Base-by-base conservation (phyloP, 2,888 invertebrate genomes). In the Caenorhabditis plicata region DNA sequence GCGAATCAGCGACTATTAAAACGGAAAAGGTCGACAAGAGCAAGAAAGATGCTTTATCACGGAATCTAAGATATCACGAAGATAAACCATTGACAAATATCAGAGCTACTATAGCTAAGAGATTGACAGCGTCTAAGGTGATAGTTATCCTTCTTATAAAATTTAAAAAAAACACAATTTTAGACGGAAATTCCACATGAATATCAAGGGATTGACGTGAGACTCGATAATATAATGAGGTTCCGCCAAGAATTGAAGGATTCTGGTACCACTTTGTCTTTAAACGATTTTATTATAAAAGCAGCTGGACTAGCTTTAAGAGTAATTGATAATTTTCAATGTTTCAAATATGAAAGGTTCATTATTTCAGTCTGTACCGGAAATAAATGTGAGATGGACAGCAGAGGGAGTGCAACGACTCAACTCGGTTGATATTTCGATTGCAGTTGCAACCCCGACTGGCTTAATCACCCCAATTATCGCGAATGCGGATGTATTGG, bases 401-500 rank as follows among this genome's bases (percentile, higher is more conserved):
- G 32, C 40, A 3, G 61, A 64, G 29, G 51, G 56, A 43, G 54
- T 54, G 13, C 38, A 42, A 15, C 39, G 36, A 13, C 55, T 66
- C 17, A 45, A 44, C 5, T 44, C 56, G 74, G 94, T 94, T 9
- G 96, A 98, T 82, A 89, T 98, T 1, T 91, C 90, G 77, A 90
- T 98, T 52, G 95, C 96, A 1, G 96, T 98, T 2, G 91, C 92
- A 56, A 95, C 95, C 0, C 90, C 91, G 2, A 86, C 87, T 60
- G 96, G 70, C 0, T 86, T 98, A 9, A 94, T 98, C 60, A 98
- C 98, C 1, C 98, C 98, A 1, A 96, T 98, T 71, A 87, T 98
- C 13, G 85, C 85, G 54, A 83, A 84, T 64, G 86, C 87, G 2
- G 83, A 85, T 44, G 78, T 80, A 2, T 83, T 86, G 64, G 84